Evolutionary conservation across 2,888 invertebrate genomes (phyloP).

Genomic region (Pollenia amentaria): DNA sequence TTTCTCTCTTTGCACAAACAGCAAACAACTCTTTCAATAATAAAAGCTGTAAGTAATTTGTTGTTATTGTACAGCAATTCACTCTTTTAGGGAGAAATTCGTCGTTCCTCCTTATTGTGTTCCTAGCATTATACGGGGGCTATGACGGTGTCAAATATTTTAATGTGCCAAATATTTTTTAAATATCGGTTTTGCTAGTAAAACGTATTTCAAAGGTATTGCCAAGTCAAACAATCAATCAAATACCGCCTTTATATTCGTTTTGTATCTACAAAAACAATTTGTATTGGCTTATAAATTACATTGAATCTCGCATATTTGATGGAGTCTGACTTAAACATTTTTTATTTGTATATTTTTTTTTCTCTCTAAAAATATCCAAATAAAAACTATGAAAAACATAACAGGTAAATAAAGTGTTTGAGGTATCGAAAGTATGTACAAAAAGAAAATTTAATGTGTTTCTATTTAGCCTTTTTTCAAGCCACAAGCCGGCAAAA

Average conservation of each 20-base stretch:
- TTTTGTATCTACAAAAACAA: background rate
- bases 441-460: slow-evolving; percentile 54
- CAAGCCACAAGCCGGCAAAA: slow-evolving; percentile 51
- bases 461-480: slow-evolving; percentile 42
- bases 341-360: slow-evolving; percentile 4
- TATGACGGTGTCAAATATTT: background rate
- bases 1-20: no score
- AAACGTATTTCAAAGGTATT: background rate
- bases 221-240: background rate
- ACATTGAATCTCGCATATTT: slow-evolving; percentile 50
- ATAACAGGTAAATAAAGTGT: slow-evolving; percentile 59
- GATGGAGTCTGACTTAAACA: slow-evolving; percentile 30
- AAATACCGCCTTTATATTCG: slow-evolving; percentile 1
- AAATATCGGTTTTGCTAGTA: no score
- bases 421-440: slow-evolving; percentile 38
- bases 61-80: no score
- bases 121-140: no score
- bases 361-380: slow-evolving; percentile 17
- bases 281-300: slow-evolving; percentile 35
- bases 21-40: no score
- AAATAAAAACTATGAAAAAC: slow-evolving; percentile 41
- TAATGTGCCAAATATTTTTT: background rate
- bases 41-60: no score
- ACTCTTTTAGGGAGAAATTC: no score
- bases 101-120: no score